These are phyloP conservation scores for Panagrolaimus sp. DNA, from an alignment of 1,140 invertebrate species.

Conservation along the genomic window DNA sequence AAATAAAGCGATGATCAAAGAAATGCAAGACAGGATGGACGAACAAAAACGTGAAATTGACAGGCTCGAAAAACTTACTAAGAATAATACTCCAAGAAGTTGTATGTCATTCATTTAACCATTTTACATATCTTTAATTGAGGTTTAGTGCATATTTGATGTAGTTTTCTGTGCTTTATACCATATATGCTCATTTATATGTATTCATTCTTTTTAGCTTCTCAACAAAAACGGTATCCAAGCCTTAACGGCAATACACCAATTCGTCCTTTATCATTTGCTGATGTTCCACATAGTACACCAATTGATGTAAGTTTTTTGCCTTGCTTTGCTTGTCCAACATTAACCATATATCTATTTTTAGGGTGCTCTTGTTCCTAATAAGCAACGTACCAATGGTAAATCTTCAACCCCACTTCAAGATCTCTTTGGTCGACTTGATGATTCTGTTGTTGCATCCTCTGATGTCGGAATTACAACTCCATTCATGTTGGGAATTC, in stretches of 20 bases:
- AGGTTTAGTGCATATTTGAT: background rate
- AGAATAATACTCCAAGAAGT: background rate
- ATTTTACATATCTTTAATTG: background rate
- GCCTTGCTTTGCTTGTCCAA: background rate
- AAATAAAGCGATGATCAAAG: background rate
- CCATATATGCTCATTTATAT: too few relatives aligned
- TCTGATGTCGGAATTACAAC: too few relatives aligned
- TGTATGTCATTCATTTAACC: background rate
- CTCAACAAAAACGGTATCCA: slow-evolving; percentile 9
- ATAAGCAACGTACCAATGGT: too few relatives aligned
- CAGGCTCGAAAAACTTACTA: background rate
- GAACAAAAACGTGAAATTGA: slow-evolving; percentile 13
- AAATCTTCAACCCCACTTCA: too few relatives aligned
- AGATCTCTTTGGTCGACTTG: too few relatives aligned
- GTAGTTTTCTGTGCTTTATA: background rate
- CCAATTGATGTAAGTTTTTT: slow-evolving; percentile 18
- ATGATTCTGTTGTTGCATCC: too few relatives aligned
- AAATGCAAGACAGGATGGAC: slow-evolving; percentile 12
- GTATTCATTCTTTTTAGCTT: background rate
- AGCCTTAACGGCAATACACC: slow-evolving; percentile 22
- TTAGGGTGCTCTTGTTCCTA: too few relatives aligned
- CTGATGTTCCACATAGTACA: slow-evolving; percentile 14
- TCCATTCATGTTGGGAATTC: too few relatives aligned
- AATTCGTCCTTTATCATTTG: slow-evolving; percentile 16
- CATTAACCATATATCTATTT: too few relatives aligned